A percentile compares a stretch with the other conserved stretches of the same genome.
phyloP scores from a whole-genome alignment of 2,888 invertebrate genomes.

The Allygus modestus region DNA sequence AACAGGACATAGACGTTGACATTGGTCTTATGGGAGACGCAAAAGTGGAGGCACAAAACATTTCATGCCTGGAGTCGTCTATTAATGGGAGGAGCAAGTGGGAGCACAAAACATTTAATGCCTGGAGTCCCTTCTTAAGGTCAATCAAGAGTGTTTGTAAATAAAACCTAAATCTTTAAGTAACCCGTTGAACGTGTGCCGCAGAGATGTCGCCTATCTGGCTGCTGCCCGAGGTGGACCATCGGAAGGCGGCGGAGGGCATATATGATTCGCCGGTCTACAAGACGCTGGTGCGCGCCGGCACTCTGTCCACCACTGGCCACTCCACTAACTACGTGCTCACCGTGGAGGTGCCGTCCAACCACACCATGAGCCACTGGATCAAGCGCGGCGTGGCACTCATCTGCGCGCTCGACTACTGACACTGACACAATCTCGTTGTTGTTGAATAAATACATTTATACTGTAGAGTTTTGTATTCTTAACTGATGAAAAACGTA shows the following conservation, averaged over 20 bases:
- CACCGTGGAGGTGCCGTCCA: slow-evolving; percentile 79
- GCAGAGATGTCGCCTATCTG: slow-evolving; percentile 84
- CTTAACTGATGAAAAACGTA: too few relatives aligned
- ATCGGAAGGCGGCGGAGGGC: slow-evolving; percentile 75
- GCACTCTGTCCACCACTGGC: slow-evolving; percentile 82
- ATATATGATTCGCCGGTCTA: slow-evolving; percentile 82
- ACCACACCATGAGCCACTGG: slow-evolving; percentile 79
- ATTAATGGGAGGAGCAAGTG: too few relatives aligned
- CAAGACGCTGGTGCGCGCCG: slow-evolving; percentile 81
- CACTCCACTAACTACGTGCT: slow-evolving; percentile 84
- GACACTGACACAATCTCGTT: slow-evolving; percentile 5
- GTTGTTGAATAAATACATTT: background rate
- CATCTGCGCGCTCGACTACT: slow-evolving; percentile 75
- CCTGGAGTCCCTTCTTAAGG: too few relatives aligned
- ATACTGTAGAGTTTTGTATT: background rate
- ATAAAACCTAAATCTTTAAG: too few relatives aligned
- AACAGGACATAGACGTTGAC: too few relatives aligned
- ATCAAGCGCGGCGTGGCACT: slow-evolving; percentile 80
- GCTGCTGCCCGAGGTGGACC: slow-evolving; percentile 82
- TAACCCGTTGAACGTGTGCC: background rate
- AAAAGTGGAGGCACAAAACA: too few relatives aligned
- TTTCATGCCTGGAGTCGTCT: too few relatives aligned
- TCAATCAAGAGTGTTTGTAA: too few relatives aligned
- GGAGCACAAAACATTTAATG: too few relatives aligned
- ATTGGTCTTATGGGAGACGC: too few relatives aligned